Evolutionary conservation across 2,888 invertebrate species (phyloP).

Genomic region (Himalopsyche tibetana): DNA sequence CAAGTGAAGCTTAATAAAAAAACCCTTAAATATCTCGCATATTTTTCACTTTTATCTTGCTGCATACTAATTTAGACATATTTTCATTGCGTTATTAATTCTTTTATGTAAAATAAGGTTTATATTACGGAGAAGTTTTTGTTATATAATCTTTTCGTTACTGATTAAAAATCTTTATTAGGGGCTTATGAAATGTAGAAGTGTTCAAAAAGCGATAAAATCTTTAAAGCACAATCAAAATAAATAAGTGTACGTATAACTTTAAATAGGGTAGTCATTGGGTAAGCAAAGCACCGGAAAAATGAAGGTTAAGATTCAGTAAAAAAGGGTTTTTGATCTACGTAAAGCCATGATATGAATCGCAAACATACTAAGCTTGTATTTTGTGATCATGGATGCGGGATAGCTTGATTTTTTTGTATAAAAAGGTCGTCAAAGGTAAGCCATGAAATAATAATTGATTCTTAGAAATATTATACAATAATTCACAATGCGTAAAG

Average conservation of each 20-base stretch:
- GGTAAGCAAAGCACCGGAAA: not conserved
- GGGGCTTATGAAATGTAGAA: not conserved
- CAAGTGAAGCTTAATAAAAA: no score
- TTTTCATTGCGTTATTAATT: not conserved
- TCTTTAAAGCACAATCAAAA: not conserved
- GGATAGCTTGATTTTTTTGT: not conserved
- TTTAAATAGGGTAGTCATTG: not conserved
- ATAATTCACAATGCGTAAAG: no score
- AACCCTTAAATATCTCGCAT: no score
- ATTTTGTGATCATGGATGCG: not conserved
- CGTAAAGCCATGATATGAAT: not conserved
- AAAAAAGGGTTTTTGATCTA: conserved; percentile 22
- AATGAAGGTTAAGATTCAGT: not conserved
- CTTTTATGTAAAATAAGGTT: not conserved
- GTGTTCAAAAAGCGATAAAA: conserved; percentile 19
- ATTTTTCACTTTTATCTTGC: no score
- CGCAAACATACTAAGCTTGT: not conserved
- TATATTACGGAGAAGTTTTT: not conserved
- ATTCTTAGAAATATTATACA: no score
- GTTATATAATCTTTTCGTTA: no score
- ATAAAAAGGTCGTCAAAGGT: not conserved
- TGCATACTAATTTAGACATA: no score
- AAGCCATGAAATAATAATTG: not conserved
- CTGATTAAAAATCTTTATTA: no score
- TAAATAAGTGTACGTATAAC: not conserved